Conservation (phyloP, 2,113 vertebrate species). For the Notiomystis cincta region DNA sequence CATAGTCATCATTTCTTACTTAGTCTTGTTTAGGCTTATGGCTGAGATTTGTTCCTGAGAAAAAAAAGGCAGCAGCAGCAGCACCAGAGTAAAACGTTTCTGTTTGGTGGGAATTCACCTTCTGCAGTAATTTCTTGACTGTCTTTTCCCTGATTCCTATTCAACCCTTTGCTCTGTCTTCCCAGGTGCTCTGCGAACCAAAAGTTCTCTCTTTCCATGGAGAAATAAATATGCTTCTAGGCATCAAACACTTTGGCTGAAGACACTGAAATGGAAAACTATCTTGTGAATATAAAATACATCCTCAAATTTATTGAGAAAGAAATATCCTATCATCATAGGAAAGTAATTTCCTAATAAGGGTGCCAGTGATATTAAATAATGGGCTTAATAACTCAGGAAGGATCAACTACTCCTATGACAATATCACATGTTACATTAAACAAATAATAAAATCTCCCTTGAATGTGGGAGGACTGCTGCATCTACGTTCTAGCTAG, state of each 20-base stretch:
- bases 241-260: background rate
- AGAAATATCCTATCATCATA: background rate
- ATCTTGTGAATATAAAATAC: background rate
- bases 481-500: background rate
- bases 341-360: background rate
- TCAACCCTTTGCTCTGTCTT: background rate
- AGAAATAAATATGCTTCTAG: background rate
- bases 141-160: background rate
- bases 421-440: background rate
- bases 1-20: background rate
- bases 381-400: background rate
- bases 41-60: background rate
- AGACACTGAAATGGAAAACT: background rate
- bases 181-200: background rate
- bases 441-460: background rate
- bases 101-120: background rate
- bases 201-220: background rate
- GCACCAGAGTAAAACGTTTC: background rate
- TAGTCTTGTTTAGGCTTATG: background rate
- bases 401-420: background rate
- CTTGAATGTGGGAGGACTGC: background rate
- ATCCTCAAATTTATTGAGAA: background rate
- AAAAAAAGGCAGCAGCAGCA: background rate
- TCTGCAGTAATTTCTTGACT: background rate
- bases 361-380: background rate